Percentiles rank a stretch among this genome's conserved stretches.
These are phyloP conservation scores for Percopsis transmontana DNA, from an alignment of 2,113 vertebrate genomes.

Conservation along the genomic window DNA sequence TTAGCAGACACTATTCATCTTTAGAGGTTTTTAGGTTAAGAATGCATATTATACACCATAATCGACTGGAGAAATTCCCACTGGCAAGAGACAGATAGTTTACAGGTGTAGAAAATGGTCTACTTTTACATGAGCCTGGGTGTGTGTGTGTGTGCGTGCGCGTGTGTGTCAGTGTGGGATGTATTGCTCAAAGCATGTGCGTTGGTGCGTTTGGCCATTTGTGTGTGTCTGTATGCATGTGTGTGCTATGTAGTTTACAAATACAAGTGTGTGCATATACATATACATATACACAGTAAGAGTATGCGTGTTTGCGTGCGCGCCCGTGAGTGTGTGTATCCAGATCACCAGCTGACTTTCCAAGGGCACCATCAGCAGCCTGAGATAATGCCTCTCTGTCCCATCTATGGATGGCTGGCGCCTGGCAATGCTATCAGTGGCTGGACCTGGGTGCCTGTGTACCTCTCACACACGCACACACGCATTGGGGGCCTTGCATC, in stretches of 20 bases:
- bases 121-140: conserved; percentile 1
- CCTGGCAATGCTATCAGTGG: conserved; percentile 60
- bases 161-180: conserved; percentile 17
- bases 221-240: neutral
- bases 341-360: conserved; percentile 37
- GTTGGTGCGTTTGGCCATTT: neutral
- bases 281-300: neutral
- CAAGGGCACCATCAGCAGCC: conserved; percentile 46
- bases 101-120: conserved; percentile 34
- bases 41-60: conserved; percentile 34
- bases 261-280: neutral
- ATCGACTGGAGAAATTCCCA: conserved; percentile 37
- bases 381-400: conserved; percentile 54
- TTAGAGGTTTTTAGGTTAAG: conserved; percentile 15
- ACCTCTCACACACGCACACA: conserved; percentile 4
- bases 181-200: neutral
- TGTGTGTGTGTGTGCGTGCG: neutral
- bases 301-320: neutral
- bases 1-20: conserved; percentile 33
- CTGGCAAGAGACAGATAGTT: conserved; percentile 24
- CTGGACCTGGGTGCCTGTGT: conserved; percentile 49
- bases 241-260: neutral
- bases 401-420: conserved; percentile 60
- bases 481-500: neutral
- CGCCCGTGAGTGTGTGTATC: conserved; percentile 11